phyloP scores from a whole-genome alignment of 2,797 vertebrate species.

The Malacoctenus gilli region DNA sequence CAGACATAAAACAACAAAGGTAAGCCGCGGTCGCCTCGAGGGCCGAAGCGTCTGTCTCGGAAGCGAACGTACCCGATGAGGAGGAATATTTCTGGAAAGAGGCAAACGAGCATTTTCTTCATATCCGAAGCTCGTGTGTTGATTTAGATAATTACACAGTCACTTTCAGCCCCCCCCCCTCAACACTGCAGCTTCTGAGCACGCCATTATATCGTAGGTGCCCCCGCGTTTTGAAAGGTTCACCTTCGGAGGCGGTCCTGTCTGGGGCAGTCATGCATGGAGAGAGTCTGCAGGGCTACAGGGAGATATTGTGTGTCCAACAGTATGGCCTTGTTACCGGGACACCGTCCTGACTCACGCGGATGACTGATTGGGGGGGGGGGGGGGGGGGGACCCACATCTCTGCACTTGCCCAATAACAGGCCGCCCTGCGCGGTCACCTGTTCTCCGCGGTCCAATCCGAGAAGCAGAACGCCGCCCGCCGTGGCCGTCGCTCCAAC shows the following conservation, averaged over 20 bases:
- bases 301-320: slow-evolving; percentile 68
- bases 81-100: slow-evolving; percentile 3
- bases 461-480: not conserved
- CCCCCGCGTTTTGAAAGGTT: slow-evolving; percentile 41
- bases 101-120: slow-evolving; percentile 5
- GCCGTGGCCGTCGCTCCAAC: slow-evolving; percentile 20
- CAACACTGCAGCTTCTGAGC: too few species aligned
- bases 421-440: slow-evolving; percentile 36
- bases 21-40: slow-evolving; percentile 35
- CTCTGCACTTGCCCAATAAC: slow-evolving; percentile 42
- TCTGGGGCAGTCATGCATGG: slow-evolving; percentile 58
- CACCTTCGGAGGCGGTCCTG: slow-evolving; percentile 60
- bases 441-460: slow-evolving; percentile 46
- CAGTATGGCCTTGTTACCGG: slow-evolving; percentile 69
- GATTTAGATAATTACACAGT: too few species aligned
- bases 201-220: slow-evolving; percentile 16
- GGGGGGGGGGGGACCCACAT: slow-evolving; percentile 38
- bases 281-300: slow-evolving; percentile 52
- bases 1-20: slow-evolving; percentile 53
- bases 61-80: slow-evolving; percentile 29
- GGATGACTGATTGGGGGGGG: slow-evolving; percentile 31
- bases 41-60: slow-evolving; percentile 27
- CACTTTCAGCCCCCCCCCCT: too few species aligned
- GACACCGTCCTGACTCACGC: slow-evolving; percentile 57
- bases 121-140: not conserved